A percentile compares a stretch with the other conserved stretches of the same genome.
Conservation (phyloP, 2,113 vertebrate genomes). For the Nerophis ophidion region DNA sequence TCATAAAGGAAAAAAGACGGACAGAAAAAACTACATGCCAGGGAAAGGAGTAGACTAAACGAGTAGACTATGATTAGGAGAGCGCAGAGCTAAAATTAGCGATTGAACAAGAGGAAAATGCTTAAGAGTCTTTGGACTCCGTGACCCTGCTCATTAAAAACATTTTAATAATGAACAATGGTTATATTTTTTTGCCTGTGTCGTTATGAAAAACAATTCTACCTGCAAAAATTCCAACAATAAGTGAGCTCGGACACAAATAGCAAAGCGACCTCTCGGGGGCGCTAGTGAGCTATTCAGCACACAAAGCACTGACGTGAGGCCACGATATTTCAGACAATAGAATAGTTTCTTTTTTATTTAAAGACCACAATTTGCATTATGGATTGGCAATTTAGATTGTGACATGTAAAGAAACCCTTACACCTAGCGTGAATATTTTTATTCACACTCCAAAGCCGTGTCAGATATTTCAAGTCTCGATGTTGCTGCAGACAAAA, state of each 20-base stretch:
- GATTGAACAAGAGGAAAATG: slow-evolving; percentile 14
- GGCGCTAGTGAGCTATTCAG: slow-evolving; percentile 8
- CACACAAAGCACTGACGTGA: not conserved
- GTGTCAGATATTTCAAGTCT: not conserved
- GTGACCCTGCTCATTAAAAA: slow-evolving; percentile 14
- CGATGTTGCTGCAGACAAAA: slow-evolving; percentile 3
- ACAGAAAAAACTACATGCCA: no score
- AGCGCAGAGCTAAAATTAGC: no score
- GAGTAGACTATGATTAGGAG: no score
- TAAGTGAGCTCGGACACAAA: slow-evolving; percentile 6
- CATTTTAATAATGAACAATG: not conserved
- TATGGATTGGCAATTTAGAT: no score
- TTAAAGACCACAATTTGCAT: no score
- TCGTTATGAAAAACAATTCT: not conserved
- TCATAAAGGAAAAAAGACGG: no score
- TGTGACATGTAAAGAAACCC: no score
- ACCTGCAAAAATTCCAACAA: not conserved
- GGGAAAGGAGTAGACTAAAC: no score
- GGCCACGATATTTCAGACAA: not conserved
- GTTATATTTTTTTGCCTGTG: not conserved
- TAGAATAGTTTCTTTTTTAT: no score
- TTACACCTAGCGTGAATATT: no score
- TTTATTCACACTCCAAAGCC: not conserved
- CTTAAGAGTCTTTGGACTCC: slow-evolving; percentile 12
- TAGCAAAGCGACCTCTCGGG: slow-evolving; percentile 10